Evolutionary conservation across 2,797 vertebrate species (phyloP).

Genomic region (Peromyscus melanophrys): DNA sequence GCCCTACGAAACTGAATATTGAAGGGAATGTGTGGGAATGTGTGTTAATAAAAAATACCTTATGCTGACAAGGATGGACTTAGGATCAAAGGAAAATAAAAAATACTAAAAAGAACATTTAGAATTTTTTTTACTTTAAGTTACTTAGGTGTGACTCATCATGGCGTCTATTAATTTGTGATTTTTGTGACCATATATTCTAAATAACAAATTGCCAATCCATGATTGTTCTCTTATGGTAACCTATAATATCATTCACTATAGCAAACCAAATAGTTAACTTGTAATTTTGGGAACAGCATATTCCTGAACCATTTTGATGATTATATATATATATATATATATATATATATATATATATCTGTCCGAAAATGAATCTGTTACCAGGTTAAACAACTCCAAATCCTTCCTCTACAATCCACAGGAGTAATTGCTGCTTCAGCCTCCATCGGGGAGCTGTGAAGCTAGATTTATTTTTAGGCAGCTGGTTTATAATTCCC

Average conservation of each 20-base stretch:
- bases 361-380: slow-evolving; percentile 83
- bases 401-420: slow-evolving; percentile 78
- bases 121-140: neutral
- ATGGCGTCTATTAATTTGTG: slow-evolving; percentile 63
- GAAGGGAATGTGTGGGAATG: slow-evolving; percentile 36
- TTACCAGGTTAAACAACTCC: slow-evolving; percentile 81
- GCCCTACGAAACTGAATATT: neutral
- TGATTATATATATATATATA: slow-evolving; percentile 50
- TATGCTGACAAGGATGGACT: slow-evolving; percentile 45
- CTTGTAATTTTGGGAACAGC: slow-evolving; percentile 69
- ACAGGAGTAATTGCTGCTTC: slow-evolving; percentile 80
- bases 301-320: slow-evolving; percentile 78
- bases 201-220: slow-evolving; percentile 74
- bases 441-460: slow-evolving; percentile 77
- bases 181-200: slow-evolving; percentile 62
- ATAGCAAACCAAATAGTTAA: slow-evolving; percentile 77
- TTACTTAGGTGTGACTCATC: slow-evolving; percentile 61
- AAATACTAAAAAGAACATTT: slow-evolving; percentile 41
- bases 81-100: slow-evolving; percentile 57
- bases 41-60: slow-evolving; percentile 50
- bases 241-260: slow-evolving; percentile 58
- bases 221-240: slow-evolving; percentile 69
- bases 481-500: slow-evolving; percentile 80
- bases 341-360: slow-evolving; percentile 7
- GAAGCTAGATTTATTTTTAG: slow-evolving; percentile 82